Evolutionary conservation across 2,888 invertebrate genomes (phyloP), one percentile per base, ranked within the genome.

Genomic region (Synergus laeviventris): DNA sequence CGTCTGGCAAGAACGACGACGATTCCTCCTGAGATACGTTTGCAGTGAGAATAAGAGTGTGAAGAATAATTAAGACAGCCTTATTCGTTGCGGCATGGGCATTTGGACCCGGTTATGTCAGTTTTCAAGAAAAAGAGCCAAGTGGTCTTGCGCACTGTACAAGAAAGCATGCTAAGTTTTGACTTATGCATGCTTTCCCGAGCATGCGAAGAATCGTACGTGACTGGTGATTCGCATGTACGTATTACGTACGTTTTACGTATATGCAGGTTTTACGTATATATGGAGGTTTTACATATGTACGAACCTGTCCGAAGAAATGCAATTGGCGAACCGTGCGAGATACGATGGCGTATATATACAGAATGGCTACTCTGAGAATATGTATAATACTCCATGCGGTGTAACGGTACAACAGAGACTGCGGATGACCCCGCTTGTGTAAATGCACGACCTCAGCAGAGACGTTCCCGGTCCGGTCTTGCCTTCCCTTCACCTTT

Each of bases 371-470:
- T 81, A 83, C 81, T 82, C 81, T 73, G 83, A 84, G 87, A 86
- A 87, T 84, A 86, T 86, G 84, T 87, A 85, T 84, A 84, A 85
- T 84, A 84, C 80, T 84, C 77, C 81, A 81, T 83, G 83, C 83
- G 78, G 80, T 75, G 80, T 89, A 89, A 89, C 89, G 89, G 89
- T 89, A 89, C 87, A 82, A 76, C 78, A 79, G 86, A 86, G 86
- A 87, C 88, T 83, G 81, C 74, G 84, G 85, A 85, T 89, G 89
- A 89, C 89, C 90, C 88, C 86, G 86, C 85, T 87, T 87, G 87
- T 89, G 88, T 87, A 88, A 89, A 89, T 86, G 89, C 86, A 83
- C 86, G 89, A 89, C 89, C 89, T 88, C 89, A 81, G 81, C 83
- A 84, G 81, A 78, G 83, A 78, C 80, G 80, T 82, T 80, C 82